Evolutionary conservation across 2,888 invertebrate species (phyloP).

Genomic region (Ichneumoninae sp.): DNA sequence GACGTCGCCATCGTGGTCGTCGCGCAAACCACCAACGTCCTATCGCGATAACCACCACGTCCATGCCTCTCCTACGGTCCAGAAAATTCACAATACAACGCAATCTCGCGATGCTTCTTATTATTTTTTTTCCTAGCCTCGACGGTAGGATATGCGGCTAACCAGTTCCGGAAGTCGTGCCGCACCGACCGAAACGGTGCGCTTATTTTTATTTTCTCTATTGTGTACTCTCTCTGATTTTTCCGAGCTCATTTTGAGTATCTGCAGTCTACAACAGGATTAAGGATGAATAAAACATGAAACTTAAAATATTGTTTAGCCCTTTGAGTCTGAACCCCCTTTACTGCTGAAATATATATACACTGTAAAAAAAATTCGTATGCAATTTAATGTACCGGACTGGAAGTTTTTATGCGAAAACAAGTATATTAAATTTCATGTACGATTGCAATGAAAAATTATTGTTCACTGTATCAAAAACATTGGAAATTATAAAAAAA

Average conservation of each 20-base stretch:
- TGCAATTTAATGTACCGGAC: no score
- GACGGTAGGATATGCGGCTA: constrained; percentile 63
- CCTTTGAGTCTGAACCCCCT: background rate
- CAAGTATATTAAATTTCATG: no score
- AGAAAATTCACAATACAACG: constrained; percentile 3
- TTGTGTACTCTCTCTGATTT: constrained; percentile 23
- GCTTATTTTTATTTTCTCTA: constrained; percentile 20
- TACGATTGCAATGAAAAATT: no score
- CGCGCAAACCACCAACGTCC: constrained; percentile 63
- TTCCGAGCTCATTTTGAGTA: constrained; percentile 41
- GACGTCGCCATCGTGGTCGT: constrained; percentile 34
- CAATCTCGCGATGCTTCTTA: background rate
- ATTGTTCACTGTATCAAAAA: no score
- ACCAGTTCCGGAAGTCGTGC: constrained; percentile 63
- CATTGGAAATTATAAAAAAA: no score
- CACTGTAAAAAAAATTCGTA: background rate
- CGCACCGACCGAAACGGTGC: constrained; percentile 18
- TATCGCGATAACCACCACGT: constrained; percentile 58
- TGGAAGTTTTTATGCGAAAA: no score
- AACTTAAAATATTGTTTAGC: constrained; percentile 18
- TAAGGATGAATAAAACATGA: background rate
- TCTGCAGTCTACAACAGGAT: background rate
- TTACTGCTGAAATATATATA: no score
- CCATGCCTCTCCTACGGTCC: constrained; percentile 17
- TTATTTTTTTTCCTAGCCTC: constrained; percentile 3